A percentile compares a stretch with the other conserved stretches of the same genome.
Conservation (phyloP, 1,140 invertebrate genomes). For the Charaxes varanes region DNA sequence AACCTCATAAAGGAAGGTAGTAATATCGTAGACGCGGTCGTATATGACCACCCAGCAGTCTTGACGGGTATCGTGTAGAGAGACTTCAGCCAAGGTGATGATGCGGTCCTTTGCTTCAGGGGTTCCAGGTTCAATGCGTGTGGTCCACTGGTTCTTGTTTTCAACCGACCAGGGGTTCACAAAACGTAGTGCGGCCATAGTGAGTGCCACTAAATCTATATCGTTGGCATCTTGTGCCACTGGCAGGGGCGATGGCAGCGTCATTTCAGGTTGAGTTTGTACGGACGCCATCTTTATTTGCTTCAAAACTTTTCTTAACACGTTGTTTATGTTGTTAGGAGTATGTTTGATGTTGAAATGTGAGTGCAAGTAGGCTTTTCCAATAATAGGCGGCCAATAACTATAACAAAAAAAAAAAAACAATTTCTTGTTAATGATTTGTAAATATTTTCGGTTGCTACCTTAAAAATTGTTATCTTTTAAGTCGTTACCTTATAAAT, state of each 20-base stretch:
- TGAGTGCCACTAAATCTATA: conserved; percentile 55
- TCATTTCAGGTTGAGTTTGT: conserved; percentile 47
- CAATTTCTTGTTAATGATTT: background rate
- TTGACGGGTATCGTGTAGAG: conserved; percentile 77
- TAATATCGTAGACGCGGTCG: conserved; percentile 85
- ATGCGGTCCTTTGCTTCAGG: conserved; percentile 55
- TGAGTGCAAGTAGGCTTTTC: conserved; percentile 4
- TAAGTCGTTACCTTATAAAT: no score
- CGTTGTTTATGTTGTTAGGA: no score
- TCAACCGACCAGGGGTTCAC: conserved; percentile 58
- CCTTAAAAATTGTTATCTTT: no score
- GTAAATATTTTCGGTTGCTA: no score
- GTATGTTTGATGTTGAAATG: no score
- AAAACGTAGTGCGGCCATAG: conserved; percentile 65
- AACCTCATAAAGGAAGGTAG: conserved; percentile 81
- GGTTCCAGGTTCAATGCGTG: conserved; percentile 33
- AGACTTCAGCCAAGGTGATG: conserved; percentile 78
- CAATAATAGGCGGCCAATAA: conserved; percentile 10
- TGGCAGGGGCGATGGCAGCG: conserved; percentile 35
- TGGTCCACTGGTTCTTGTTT: conserved; percentile 33
- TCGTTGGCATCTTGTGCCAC: conserved; percentile 44
- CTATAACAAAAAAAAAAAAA: conserved; percentile 18
- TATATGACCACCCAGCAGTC: conserved; percentile 85
- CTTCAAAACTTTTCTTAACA: background rate
- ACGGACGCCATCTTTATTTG: conserved; percentile 48